These are phyloP conservation scores for Trachythela sp. DNA, from an alignment of 64 coral and sea anemone species.

Conservation along the genomic window DNA sequence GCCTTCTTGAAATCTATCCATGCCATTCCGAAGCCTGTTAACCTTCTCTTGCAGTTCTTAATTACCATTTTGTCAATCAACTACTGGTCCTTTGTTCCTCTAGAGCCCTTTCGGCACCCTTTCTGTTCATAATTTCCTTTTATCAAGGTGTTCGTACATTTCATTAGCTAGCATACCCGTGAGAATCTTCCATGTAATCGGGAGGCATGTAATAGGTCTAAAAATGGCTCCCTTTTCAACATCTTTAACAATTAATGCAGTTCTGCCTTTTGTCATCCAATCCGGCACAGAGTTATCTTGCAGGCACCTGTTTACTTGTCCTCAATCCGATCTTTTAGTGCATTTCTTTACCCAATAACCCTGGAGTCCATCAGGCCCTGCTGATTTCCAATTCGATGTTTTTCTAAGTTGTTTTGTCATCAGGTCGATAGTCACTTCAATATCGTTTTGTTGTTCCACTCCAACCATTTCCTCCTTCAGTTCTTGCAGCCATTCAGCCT, in stretches of 20 bases:
- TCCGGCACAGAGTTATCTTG: neutral
- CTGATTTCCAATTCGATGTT: conserved; percentile 12
- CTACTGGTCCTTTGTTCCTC: too few species aligned
- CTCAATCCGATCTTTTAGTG: neutral
- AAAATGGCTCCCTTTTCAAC: neutral
- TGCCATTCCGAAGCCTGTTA: neutral
- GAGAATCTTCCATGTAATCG: neutral
- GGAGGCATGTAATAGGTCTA: neutral
- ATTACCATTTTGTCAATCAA: too few species aligned
- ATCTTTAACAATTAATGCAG: neutral
- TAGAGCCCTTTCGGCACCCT: too few species aligned
- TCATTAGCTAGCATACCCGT: neutral
- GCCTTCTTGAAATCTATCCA: neutral
- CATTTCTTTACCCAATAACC: neutral
- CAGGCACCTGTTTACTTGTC: neutral
- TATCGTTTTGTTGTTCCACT: conserved; percentile 20
- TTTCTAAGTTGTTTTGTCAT: conserved; percentile 30
- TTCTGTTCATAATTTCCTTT: neutral
- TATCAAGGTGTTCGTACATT: neutral
- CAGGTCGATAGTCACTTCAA: neutral
- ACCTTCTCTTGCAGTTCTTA: too few species aligned
- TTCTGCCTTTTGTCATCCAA: too few species aligned
- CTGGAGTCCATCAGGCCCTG: neutral
- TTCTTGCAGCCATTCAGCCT: conserved; percentile 27
- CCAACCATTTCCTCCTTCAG: conserved; percentile 20